Evolutionary conservation across 1,140 invertebrate species (phyloP).

Genomic region (Drosophila sp.): DNA sequence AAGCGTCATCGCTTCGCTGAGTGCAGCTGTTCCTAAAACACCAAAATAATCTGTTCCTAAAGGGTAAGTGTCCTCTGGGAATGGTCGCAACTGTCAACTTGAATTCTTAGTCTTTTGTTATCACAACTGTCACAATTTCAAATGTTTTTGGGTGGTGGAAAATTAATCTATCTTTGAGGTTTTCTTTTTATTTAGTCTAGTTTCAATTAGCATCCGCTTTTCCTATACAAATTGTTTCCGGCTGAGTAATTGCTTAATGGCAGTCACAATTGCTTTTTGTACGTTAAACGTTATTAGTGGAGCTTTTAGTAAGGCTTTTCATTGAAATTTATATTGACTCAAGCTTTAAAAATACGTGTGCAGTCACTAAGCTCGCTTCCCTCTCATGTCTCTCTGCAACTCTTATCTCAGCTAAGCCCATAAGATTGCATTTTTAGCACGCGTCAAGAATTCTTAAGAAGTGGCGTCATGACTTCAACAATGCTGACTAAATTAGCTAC

Average conservation of each 20-base stretch:
- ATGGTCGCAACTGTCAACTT: constrained; percentile 31
- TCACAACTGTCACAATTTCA: constrained; percentile 33
- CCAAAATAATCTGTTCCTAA: constrained; percentile 45
- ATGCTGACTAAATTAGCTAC: too few species aligned
- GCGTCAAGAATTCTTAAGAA: constrained; percentile 45
- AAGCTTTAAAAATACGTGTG: constrained; percentile 48
- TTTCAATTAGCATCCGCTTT: constrained; percentile 35
- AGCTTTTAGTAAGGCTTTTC: constrained; percentile 42
- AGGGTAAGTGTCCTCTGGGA: constrained; percentile 57
- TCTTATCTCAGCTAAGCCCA: constrained; percentile 11
- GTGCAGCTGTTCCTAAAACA: constrained; percentile 25
- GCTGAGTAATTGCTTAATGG: constrained; percentile 58
- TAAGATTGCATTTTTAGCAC: constrained; percentile 64
- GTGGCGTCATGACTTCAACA: constrained; percentile 7
- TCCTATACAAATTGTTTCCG: constrained; percentile 62
- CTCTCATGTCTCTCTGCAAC: neutral
- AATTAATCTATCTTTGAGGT: neutral
- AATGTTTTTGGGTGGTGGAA: neutral
- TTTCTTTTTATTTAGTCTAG: neutral
- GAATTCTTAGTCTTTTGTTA: constrained; percentile 10
- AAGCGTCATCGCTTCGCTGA: constrained; percentile 52
- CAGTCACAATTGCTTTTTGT: constrained; percentile 31
- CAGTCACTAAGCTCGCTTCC: neutral
- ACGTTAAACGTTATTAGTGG: constrained; percentile 33
- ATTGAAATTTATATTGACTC: constrained; percentile 39